These are phyloP conservation scores for Matsumyia berberina DNA, from an alignment of 2,888 invertebrate genomes.

Conservation along the genomic window DNA sequence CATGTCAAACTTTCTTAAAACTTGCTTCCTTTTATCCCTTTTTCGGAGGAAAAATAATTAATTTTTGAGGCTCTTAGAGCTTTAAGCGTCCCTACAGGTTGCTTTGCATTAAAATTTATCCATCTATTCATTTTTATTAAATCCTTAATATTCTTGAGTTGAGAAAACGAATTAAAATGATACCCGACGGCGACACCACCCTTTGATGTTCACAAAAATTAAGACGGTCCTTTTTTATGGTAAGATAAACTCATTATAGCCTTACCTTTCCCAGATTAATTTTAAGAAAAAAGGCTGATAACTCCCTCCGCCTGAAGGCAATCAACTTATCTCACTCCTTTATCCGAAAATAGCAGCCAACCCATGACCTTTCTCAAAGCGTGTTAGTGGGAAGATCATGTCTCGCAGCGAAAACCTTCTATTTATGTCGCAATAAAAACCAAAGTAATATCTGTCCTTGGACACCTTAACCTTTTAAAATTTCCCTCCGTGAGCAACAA, in stretches of 20 bases:
- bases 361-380: background rate
- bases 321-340: background rate
- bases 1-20: no score
- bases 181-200: background rate
- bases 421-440: background rate
- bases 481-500: conserved; percentile 1
- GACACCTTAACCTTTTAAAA: background rate
- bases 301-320: background rate
- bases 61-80: no score
- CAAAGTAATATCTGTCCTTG: background rate
- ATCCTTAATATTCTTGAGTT: background rate
- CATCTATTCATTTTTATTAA: no score
- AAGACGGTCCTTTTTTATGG: background rate
- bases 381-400: background rate
- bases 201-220: background rate
- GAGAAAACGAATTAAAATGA: background rate
- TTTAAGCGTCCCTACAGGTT: no score
- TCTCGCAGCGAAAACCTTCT: background rate
- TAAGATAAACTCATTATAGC: background rate
- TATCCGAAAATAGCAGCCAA: conserved; percentile 11
- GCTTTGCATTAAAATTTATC: no score
- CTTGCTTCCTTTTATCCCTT: no score
- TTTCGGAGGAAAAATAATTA: no score
- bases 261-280: background rate
- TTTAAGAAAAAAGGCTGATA: background rate